Evolutionary conservation across 2,888 invertebrate genomes (phyloP).

Genomic region (Leuctra nigra): DNA sequence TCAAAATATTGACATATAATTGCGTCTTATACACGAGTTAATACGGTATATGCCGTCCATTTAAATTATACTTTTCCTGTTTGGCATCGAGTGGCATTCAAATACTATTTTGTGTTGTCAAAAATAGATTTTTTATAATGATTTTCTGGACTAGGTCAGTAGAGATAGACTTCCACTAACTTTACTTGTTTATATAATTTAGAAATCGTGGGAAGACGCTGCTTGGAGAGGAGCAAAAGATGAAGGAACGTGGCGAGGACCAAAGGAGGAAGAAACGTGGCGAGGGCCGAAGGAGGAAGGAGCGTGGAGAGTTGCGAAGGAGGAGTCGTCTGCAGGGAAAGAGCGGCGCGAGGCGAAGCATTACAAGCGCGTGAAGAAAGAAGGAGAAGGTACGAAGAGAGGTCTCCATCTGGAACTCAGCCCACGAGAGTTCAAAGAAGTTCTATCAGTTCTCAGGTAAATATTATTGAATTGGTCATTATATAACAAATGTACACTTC

Average conservation of each 20-base stretch:
- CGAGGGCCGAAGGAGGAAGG: background rate
- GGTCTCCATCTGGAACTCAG: slow-evolving; percentile 41
- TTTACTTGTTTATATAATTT: too few relatives aligned
- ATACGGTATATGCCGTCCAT: too few relatives aligned
- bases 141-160: too few relatives aligned
- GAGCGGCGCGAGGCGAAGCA: slow-evolving; percentile 34
- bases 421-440: slow-evolving; percentile 41
- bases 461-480: background rate
- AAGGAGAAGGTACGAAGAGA: slow-evolving; percentile 31
- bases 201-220: too few relatives aligned
- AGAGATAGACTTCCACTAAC: too few relatives aligned
- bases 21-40: too few relatives aligned
- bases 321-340: background rate
- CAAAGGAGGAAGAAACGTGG: too few relatives aligned
- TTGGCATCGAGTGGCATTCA: too few relatives aligned
- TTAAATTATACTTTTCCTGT: too few relatives aligned
- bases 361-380: slow-evolving; percentile 35
- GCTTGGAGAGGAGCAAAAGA: background rate
- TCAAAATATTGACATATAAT: too few relatives aligned
- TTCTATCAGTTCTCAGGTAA: slow-evolving; percentile 39
- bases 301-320: background rate
- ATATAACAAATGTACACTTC: background rate
- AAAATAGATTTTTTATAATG: too few relatives aligned
- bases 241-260: background rate
- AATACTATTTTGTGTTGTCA: too few relatives aligned